Base-by-base conservation (phyloP, 2,113 vertebrate species). In the Synchiropus splendidus region DNA sequence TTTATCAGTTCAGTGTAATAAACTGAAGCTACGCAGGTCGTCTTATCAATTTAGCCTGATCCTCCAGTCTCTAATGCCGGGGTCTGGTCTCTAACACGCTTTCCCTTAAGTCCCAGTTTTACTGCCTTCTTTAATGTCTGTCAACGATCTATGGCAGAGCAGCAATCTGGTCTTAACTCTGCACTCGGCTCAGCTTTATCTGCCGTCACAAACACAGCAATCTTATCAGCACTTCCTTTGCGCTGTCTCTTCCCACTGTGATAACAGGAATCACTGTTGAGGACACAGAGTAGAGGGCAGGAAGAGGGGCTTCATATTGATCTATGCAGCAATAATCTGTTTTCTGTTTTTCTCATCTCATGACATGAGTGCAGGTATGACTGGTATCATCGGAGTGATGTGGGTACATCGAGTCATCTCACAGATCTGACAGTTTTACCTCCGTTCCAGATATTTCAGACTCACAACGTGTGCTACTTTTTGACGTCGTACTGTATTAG, bases 151-250 rank as follows among this genome's bases (percentile, higher is more conserved):
- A 9, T 9, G 18, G 37, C 61, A 72, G 57, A 78, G 47, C 42
- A 45, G 58, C 36, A 18, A 62, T 51, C 75, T 61, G 63, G 46
- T 62, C 59, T 66, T 53, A 51, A 61, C 58, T 50, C 38, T 38
- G 52, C 55, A 5, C 4, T 56, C 45, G 57, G 16, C 49, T 16
- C 36, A 60, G 45, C 33, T 67, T 81, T 79, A 73, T 81, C 75
- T 71, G 43, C 13, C 48, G 49, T 55, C 62, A 60, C 58, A 81
- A 82, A 81, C 73, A 68, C 61, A 62, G 45, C 39, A 69, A 74
- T 76, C 77, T 81, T 84, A 84, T 84, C 82, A 66, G 50, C 12
- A 9, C 57, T 82, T 82, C 80, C 79, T 79, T 64, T 71, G 54
- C 54, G 39, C 51, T 38, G 45, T 58, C 38, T 14, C 16, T 53